A percentile compares a stretch with the other conserved stretches of the same genome.
These are phyloP conservation scores for Tyria jacobaeae DNA, from an alignment of 2,888 invertebrate species.

Conservation along the genomic window DNA sequence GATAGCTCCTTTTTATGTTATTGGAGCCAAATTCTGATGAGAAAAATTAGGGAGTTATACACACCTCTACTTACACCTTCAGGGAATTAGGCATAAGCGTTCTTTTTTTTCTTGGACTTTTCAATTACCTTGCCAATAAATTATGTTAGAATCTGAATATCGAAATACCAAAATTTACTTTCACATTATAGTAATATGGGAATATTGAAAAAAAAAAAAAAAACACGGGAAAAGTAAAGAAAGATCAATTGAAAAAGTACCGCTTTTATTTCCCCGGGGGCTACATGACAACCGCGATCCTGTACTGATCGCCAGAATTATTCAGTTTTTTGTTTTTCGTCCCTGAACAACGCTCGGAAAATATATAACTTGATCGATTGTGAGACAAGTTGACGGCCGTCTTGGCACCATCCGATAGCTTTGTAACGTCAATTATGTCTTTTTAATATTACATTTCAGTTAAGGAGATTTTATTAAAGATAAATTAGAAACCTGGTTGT, in stretches of 20 bases:
- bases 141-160: background rate
- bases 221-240: constrained; percentile 24
- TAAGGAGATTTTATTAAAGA: no score
- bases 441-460: background rate
- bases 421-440: background rate
- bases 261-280: constrained; percentile 43
- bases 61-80: no score
- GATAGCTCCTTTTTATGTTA: no score
- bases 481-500: no score
- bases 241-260: constrained; percentile 35
- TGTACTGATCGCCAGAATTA: constrained; percentile 31
- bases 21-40: no score
- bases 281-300: constrained; percentile 21
- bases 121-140: background rate
- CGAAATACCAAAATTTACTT: background rate
- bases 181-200: constrained; percentile 1
- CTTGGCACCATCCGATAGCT: background rate
- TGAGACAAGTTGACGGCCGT: constrained; percentile 13
- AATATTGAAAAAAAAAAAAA: constrained; percentile 11
- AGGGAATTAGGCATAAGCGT: no score
- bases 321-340: constrained; percentile 31
- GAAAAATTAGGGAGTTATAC: no score
- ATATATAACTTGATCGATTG: constrained; percentile 33
- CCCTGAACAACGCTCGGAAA: constrained; percentile 9
- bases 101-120: no score